Conservation (phyloP, 2,797 vertebrate species). For the Micromesistius poutassou region DNA sequence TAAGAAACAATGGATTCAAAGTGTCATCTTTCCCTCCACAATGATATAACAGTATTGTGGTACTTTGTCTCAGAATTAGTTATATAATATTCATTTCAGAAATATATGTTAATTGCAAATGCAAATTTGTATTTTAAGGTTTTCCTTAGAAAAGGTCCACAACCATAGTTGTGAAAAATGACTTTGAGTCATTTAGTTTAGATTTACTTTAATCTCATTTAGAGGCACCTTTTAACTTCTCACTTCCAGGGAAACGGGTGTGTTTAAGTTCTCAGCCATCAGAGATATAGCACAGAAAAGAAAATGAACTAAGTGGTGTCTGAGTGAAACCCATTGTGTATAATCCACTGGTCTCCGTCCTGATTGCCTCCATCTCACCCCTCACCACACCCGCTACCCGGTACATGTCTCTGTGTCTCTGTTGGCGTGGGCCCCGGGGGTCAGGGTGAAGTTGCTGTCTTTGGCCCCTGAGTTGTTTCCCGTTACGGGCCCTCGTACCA, state of each 20-base stretch:
- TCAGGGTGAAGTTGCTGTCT: neutral
- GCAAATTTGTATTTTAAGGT: too few relatives aligned
- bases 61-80: too few relatives aligned
- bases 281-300: slow-evolving; percentile 2
- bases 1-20: neutral
- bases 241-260: too few relatives aligned
- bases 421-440: too few relatives aligned
- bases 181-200: too few relatives aligned
- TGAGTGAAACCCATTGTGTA: slow-evolving; percentile 34
- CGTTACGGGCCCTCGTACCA: neutral
- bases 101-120: too few relatives aligned
- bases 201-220: neutral
- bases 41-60: neutral
- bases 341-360: slow-evolving; percentile 38
- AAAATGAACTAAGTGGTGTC: slow-evolving; percentile 50
- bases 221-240: neutral
- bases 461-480: neutral
- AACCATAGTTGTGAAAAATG: too few relatives aligned
- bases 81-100: too few relatives aligned
- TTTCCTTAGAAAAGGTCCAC: too few relatives aligned
- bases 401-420: neutral
- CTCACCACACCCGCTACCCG: too few relatives aligned
- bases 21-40: too few relatives aligned
- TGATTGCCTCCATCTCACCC: slow-evolving; percentile 28
- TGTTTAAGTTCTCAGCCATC: neutral